Evolutionary conservation across 1,140 invertebrate species (phyloP).

Genomic region (Rhysida immarginata): DNA sequence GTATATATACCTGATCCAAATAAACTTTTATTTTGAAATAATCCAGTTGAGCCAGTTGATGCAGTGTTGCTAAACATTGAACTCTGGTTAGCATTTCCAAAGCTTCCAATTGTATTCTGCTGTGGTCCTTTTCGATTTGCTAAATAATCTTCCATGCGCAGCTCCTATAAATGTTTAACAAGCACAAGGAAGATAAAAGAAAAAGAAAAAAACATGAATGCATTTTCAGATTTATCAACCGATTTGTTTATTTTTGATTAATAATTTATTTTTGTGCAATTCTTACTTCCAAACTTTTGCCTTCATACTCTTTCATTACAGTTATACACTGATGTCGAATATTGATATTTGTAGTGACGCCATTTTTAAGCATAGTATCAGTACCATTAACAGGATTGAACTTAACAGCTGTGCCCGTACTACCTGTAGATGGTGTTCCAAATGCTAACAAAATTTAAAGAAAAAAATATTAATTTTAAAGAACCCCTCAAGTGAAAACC

Average conservation of each 20-base stretch:
- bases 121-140: slow-evolving; percentile 64
- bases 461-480: no score
- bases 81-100: slow-evolving; percentile 19
- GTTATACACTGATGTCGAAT: slow-evolving; percentile 91
- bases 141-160: slow-evolving; percentile 82
- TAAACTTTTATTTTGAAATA: slow-evolving; percentile 11
- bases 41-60: background rate
- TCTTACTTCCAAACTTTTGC: slow-evolving; percentile 64
- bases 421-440: slow-evolving; percentile 15
- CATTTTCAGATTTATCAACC: background rate
- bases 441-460: no score
- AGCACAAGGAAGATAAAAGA: background rate
- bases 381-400: slow-evolving; percentile 72
- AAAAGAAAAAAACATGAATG: background rate
- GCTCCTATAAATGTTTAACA: slow-evolving; percentile 37
- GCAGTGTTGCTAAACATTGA: background rate
- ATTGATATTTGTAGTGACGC: slow-evolving; percentile 59
- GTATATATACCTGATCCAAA: slow-evolving; percentile 7
- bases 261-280: background rate
- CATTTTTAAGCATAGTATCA: slow-evolving; percentile 81
- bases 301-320: slow-evolving; percentile 94
- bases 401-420: slow-evolving; percentile 59
- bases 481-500: no score
- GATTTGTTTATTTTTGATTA: background rate
- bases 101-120: slow-evolving; percentile 14